Evolutionary conservation across 37 sponge, comb jelly and placozoan species (phyloP), one percentile per base, ranked within the genome.

Genomic region (Geodia barretti): DNA sequence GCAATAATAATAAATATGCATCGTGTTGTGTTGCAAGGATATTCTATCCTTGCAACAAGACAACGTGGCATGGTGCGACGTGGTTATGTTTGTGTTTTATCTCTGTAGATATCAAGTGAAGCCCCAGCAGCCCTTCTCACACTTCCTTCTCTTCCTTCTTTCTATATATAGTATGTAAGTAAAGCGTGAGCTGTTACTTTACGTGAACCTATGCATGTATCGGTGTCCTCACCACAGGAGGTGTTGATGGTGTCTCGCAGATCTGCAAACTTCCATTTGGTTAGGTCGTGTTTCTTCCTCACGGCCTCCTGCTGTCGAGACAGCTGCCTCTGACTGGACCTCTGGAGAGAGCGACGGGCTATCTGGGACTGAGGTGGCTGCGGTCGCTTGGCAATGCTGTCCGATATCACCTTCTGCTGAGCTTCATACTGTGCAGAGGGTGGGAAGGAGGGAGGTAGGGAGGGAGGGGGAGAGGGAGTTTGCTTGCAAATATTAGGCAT

Each of bases 171-270:
- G n/a, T n/a, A n/a, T n/a, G n/a, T n/a, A n/a, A n/a, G n/a, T n/a
- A n/a, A n/a, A n/a, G n/a, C n/a, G n/a, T n/a, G n/a, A n/a, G n/a
- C n/a, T n/a, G n/a, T n/a, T n/a, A n/a, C n/a, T n/a, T n/a, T n/a
- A n/a, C n/a, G n/a, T n/a, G n/a, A n/a, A n/a, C n/a, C n/a, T n/a
- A n/a, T n/a, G n/a, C n/a, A n/a, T n/a, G n/a, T n/a, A n/a, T n/a
- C n/a, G n/a, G n/a, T n/a, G 54, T 31, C 67, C 90, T 38, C 54
- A 89, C 90, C 99, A 85, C 92, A 91, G 9, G 95, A 94, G 31
- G 97, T 96, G 75, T 96, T 98, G 86, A 98, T 98, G 77, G 87
- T 87, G 76, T 98, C 96, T 58, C 97, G 64, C 21, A 98, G 93
- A 64, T 96, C 91, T 20, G 97, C 95, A 89, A 86, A 98, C 79